Percentiles rank a stretch among this genome's conserved stretches.
phyloP scores from a whole-genome alignment of 2,113 vertebrate genomes.

The Mesembrinibis cayennensis region DNA sequence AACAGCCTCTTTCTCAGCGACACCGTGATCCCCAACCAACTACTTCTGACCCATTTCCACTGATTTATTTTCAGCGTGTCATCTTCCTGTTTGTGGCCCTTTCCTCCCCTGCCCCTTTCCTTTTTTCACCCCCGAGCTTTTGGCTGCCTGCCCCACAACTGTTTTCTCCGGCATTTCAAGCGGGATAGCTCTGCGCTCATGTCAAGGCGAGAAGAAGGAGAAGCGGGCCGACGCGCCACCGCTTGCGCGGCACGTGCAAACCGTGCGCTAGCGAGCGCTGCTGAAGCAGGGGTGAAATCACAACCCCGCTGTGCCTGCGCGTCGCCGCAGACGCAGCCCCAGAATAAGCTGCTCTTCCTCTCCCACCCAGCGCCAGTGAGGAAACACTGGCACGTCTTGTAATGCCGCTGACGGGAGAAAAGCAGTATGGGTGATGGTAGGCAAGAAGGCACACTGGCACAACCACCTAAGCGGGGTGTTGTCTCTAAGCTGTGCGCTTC shows the following conservation, averaged over 20 bases:
- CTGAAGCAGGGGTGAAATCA: background rate
- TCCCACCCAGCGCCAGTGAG: accelerated
- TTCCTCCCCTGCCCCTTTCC: background rate
- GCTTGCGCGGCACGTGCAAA: accelerated
- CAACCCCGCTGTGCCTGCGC: background rate
- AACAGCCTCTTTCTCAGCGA: background rate
- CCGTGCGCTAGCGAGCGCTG: background rate
- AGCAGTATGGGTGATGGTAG: background rate
- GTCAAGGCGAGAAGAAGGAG: background rate
- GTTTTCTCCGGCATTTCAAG: background rate
- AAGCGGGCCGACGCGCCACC: background rate
- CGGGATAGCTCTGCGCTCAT: accelerated
- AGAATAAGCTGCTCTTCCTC: background rate
- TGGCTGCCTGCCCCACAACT: background rate
- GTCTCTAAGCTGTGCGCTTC: background rate
- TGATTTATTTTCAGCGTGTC: background rate
- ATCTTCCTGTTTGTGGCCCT: background rate
- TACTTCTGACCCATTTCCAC: background rate
- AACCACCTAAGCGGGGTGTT: background rate
- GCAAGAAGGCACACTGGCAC: background rate
- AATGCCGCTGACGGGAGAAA: background rate
- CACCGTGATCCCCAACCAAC: background rate
- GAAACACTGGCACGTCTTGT: background rate
- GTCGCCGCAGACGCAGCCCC: background rate
- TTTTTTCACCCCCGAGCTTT: background rate